These are phyloP conservation scores for Tribolium madens DNA, from an alignment of 1,140 invertebrate species.

Conservation along the genomic window DNA sequence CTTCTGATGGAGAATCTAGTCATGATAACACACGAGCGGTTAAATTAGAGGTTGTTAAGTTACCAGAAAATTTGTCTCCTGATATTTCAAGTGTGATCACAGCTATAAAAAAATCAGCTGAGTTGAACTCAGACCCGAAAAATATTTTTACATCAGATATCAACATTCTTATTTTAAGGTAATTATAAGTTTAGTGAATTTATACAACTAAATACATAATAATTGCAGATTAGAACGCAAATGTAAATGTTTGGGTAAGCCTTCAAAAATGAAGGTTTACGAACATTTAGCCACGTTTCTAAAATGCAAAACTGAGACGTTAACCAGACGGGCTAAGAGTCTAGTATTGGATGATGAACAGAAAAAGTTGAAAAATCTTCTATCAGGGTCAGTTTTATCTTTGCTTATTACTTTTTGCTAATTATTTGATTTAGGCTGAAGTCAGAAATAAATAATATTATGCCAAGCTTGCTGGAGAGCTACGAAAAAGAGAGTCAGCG, in stretches of 20 bases:
- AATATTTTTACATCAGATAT: conserved; percentile 75
- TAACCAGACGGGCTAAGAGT: conserved; percentile 77
- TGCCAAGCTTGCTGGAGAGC: conserved; percentile 71
- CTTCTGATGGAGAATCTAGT: conserved; percentile 41
- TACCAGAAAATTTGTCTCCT: conserved; percentile 72
- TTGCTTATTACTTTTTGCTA: not conserved
- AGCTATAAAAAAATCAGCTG: conserved; percentile 71
- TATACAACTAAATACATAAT: conserved; percentile 52
- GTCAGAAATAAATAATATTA: conserved; percentile 69
- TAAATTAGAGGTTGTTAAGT: conserved; percentile 65
- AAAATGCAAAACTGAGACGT: conserved; percentile 76
- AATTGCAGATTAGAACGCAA: conserved; percentile 73
- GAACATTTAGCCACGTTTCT: conserved; percentile 74
- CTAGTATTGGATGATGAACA: conserved; percentile 72
- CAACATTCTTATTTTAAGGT: conserved; percentile 75
- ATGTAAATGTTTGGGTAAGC: conserved; percentile 62
- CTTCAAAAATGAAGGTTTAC: conserved; percentile 71
- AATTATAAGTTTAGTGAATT: conserved; percentile 51
- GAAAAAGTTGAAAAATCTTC: conserved; percentile 70
- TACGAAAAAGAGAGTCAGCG: conserved; percentile 72
- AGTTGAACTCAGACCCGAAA: conserved; percentile 67
- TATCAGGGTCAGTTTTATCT: conserved; percentile 63
- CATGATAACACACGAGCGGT: conserved; percentile 14
- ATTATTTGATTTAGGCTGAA: conserved; percentile 66
- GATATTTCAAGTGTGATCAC: conserved; percentile 71